Conservation (phyloP, 2,113 vertebrate genomes). For the Melanostigma gelatinosum region DNA sequence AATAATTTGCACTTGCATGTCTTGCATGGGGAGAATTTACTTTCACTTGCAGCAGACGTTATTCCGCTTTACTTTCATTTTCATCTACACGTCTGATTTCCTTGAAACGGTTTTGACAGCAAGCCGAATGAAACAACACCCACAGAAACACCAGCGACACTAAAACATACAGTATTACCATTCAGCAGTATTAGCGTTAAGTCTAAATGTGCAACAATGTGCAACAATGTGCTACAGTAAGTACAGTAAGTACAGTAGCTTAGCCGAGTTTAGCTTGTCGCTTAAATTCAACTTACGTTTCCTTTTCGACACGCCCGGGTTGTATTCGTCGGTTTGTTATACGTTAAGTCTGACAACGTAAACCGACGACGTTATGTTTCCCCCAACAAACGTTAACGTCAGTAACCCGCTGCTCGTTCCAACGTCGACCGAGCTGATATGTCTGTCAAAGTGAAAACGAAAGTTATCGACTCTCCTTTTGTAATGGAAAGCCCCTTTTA, state of each 20-base stretch:
- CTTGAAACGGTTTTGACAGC: conserved; percentile 6
- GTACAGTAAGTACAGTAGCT: not conserved
- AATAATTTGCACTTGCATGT: not conserved
- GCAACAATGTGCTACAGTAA: too few species aligned
- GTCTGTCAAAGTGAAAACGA: conserved; percentile 46
- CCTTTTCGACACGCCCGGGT: accelerated
- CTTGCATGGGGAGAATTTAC: not conserved
- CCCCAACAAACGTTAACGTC: accelerated
- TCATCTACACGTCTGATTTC: conserved; percentile 23
- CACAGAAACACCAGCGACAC: not conserved
- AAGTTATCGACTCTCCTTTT: not conserved
- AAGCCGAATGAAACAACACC: not conserved
- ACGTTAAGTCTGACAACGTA: not conserved
- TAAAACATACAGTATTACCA: not conserved
- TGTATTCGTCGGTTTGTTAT: not conserved
- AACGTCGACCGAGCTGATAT: accelerated
- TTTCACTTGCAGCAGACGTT: conserved; percentile 10
- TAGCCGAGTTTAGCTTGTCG: not conserved
- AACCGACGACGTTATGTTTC: not conserved
- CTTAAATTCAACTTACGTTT: conserved; percentile 32
- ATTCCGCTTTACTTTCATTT: conserved; percentile 41
- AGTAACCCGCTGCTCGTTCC: not conserved
- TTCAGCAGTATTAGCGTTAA: accelerated
- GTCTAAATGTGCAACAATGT: not conserved
- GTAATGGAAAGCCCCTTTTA: conserved; percentile 26